Conservation (phyloP, 2,888 invertebrate species). For the Drosophila quinaria region DNA sequence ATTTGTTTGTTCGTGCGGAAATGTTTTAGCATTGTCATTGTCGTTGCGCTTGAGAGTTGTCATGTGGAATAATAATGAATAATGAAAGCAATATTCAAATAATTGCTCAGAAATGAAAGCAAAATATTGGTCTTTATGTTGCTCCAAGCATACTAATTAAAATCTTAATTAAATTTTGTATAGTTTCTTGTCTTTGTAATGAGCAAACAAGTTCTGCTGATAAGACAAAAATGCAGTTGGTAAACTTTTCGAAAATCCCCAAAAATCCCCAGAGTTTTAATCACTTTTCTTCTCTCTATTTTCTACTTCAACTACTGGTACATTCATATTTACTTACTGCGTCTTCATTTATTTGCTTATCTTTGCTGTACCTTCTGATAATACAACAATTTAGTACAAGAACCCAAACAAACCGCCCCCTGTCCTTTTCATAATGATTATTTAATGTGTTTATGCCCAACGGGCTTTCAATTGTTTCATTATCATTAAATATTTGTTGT, state of each 20-base stretch:
- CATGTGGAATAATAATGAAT: constrained; percentile 60
- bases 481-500: constrained; percentile 62
- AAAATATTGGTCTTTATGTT: constrained; percentile 25
- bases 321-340: constrained; percentile 32
- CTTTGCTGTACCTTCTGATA: constrained; percentile 47
- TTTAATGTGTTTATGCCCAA: constrained; percentile 35
- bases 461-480: constrained; percentile 47
- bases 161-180: constrained; percentile 39
- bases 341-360: constrained; percentile 56
- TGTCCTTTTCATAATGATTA: constrained; percentile 26
- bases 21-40: constrained; percentile 28
- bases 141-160: constrained; percentile 28
- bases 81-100: constrained; percentile 40
- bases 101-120: constrained; percentile 52
- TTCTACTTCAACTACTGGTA: constrained; percentile 8
- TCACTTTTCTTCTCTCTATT: constrained; percentile 15
- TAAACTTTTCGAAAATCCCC: constrained; percentile 26
- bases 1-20: constrained; percentile 51
- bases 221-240: constrained; percentile 29
- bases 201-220: constrained; percentile 44
- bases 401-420: constrained; percentile 21
- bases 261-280: constrained; percentile 13
- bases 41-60: constrained; percentile 41
- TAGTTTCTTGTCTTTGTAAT: constrained; percentile 30
- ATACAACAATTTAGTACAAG: constrained; percentile 24